Conservation (phyloP, 2,888 invertebrate genomes). For the Metacarcinus magister region DNA sequence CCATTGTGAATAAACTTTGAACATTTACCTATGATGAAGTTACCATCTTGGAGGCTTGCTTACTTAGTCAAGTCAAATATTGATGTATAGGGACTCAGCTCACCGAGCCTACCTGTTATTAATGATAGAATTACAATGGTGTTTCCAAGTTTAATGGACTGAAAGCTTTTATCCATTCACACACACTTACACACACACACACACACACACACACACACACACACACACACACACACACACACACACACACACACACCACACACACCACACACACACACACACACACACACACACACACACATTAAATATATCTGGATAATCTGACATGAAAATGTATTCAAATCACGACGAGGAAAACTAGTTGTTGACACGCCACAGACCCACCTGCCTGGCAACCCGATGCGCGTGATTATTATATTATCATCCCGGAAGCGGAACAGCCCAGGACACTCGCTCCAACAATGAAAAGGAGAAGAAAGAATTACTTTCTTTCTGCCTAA, state of each 20-base stretch:
- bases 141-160: background rate
- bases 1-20: background rate
- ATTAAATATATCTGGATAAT: background rate
- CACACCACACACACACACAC: slow-evolving; percentile 64
- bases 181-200: no score
- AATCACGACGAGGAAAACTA: background rate
- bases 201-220: slow-evolving; percentile 28
- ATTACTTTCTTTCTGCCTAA: background rate
- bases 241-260: slow-evolving; percentile 66
- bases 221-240: slow-evolving; percentile 60
- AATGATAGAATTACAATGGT: background rate
- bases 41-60: background rate
- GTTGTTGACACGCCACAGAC: background rate
- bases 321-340: background rate
- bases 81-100: background rate
- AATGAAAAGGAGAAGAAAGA: background rate
- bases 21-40: background rate
- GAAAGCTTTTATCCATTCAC: background rate
- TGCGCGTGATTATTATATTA: background rate
- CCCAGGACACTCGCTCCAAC: background rate
- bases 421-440: background rate
- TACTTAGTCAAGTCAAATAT: background rate
- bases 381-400: background rate
- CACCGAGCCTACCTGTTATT: background rate
- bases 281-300: slow-evolving; percentile 60